Percentiles rank a stretch among this genome's conserved stretches.
Evolutionary conservation across 2,888 invertebrate species (phyloP).

Genomic region (Ethmia dodecea): DNA sequence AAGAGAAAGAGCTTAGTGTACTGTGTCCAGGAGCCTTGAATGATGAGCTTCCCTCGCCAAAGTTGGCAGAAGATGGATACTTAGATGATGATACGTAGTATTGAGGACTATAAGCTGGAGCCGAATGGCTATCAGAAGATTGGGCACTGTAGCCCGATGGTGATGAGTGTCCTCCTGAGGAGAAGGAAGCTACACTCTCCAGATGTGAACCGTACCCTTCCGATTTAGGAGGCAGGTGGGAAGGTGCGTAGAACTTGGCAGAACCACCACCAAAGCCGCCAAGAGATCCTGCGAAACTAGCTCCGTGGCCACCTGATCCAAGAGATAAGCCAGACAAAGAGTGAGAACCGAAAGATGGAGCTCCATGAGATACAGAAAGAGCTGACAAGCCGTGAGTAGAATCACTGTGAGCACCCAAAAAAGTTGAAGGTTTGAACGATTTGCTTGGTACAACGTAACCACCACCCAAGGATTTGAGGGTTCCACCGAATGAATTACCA

Average conservation of each 20-base stretch:
- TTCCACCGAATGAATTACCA: constrained; percentile 20
- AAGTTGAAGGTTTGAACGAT: constrained; percentile 66
- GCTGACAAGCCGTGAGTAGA: constrained; percentile 44
- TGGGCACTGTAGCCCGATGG: constrained; percentile 49
- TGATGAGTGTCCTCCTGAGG: constrained; percentile 49
- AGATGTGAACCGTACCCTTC: constrained; percentile 42
- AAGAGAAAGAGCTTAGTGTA: constrained; percentile 46
- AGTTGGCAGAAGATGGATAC: constrained; percentile 36
- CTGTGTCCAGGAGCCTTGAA: constrained; percentile 51
- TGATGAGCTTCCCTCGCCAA: constrained; percentile 49
- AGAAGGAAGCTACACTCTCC: constrained; percentile 48
- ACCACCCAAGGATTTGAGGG: constrained; percentile 39
- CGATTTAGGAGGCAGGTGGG: constrained; percentile 46
- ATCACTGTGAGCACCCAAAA: constrained; percentile 54
- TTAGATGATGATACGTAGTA: constrained; percentile 52
- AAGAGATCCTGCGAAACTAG: constrained; percentile 43
- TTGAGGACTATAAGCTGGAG: constrained; percentile 50
- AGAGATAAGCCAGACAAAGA: constrained; percentile 30
- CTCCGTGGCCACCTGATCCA: constrained; percentile 38
- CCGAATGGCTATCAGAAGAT: constrained; percentile 40
- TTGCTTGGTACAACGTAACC: constrained; percentile 47
- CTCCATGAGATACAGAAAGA: constrained; percentile 40
- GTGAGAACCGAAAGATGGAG: constrained; percentile 41
- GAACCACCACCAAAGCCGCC: constrained; percentile 44
- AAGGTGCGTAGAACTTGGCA: constrained; percentile 44